phyloP scores from a whole-genome alignment of 2,113 vertebrate genomes.

The Athene noctua region DNA sequence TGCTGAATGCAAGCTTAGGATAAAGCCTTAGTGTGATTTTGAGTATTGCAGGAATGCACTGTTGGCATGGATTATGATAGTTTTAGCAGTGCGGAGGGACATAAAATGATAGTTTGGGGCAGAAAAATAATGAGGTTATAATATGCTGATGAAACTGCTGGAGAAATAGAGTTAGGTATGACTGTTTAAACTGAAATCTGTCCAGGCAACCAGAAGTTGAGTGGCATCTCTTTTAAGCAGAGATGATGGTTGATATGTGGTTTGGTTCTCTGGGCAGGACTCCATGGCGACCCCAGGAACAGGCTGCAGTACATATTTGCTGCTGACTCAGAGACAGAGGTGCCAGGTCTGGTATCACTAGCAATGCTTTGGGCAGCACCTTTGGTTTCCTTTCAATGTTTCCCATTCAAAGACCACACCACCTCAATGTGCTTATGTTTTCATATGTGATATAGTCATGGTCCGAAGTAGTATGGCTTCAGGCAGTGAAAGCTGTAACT shows the following conservation, averaged over 20 bases:
- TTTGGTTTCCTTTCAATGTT: neutral
- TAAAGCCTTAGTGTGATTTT: neutral
- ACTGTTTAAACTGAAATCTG: neutral
- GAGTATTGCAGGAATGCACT: neutral
- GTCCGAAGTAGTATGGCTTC: neutral
- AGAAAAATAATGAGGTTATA: conserved; percentile 18
- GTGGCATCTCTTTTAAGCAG: neutral
- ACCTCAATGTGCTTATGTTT: neutral
- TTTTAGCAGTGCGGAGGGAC: neutral
- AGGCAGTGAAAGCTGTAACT: conserved; percentile 31
- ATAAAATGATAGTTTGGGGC: neutral
- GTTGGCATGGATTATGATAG: neutral
- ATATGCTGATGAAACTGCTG: neutral
- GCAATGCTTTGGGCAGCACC: neutral
- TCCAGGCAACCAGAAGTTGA: neutral
- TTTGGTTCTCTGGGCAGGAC: neutral
- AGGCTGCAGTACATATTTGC: neutral
- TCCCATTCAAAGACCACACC: neutral
- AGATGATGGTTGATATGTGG: neutral
- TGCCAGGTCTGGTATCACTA: neutral
- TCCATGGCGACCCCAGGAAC: neutral
- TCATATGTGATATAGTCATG: neutral
- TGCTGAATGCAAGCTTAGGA: neutral
- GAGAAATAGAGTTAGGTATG: neutral
- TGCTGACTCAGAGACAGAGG: conserved; percentile 7